phyloP scores from a whole-genome alignment of 1,140 invertebrate genomes.

The Leptopilina clavipes region DNA sequence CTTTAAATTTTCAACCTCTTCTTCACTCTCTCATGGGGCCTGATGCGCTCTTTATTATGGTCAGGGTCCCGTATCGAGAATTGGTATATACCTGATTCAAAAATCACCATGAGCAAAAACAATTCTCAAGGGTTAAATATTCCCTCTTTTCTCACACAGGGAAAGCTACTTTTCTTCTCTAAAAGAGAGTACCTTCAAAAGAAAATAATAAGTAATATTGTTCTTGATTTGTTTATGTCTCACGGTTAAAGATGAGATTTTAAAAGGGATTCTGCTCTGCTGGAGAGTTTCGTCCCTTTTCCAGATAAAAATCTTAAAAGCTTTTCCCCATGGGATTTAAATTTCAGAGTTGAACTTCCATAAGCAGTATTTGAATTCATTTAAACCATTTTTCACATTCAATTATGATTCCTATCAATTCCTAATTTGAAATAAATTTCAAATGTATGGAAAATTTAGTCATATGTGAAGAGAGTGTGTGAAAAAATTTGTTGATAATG shows the following conservation, averaged over 20 bases:
- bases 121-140: neutral
- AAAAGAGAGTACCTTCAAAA: neutral
- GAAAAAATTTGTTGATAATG: no score
- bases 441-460: neutral
- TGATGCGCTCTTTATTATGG: neutral
- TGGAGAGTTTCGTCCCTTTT: constrained; percentile 1
- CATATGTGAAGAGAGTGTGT: neutral
- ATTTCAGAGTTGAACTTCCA: neutral
- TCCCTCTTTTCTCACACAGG: neutral
- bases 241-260: neutral
- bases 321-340: neutral
- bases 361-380: neutral
- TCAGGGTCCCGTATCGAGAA: neutral
- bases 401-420: neutral
- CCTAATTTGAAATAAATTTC: neutral
- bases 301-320: constrained; percentile 26
- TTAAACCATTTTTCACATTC: neutral
- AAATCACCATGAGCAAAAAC: neutral
- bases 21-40: neutral
- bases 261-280: neutral
- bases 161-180: neutral
- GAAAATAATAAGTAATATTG: constrained; percentile 9
- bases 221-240: constrained; percentile 15
- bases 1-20: constrained; percentile 7
- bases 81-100: neutral